Percentiles rank a stretch among this genome's conserved stretches.
These are phyloP conservation scores for Disparrhopalites patrizii DNA, from an alignment of 2,888 invertebrate genomes.

Conservation along the genomic window DNA sequence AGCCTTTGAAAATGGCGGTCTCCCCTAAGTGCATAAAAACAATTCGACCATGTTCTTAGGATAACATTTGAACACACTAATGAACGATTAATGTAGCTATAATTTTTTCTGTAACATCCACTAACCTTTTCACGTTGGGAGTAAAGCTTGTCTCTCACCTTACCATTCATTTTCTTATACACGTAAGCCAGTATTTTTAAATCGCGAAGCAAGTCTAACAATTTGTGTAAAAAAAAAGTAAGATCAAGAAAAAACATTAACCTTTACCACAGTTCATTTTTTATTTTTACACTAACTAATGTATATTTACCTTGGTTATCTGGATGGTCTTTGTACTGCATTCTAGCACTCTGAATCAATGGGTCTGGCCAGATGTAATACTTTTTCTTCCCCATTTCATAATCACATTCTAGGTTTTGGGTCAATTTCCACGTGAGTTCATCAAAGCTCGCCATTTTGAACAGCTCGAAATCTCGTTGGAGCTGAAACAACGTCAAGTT, in stretches of 20 bases:
- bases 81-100: too few relatives aligned
- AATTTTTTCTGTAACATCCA: too few relatives aligned
- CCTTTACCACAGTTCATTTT: too few relatives aligned
- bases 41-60: too few relatives aligned
- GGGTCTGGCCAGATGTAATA: background rate
- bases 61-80: too few relatives aligned
- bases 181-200: background rate
- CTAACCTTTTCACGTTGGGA: background rate
- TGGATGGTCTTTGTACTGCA: background rate
- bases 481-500: background rate
- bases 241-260: too few relatives aligned
- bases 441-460: constrained; percentile 5
- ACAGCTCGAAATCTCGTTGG: constrained; percentile 1
- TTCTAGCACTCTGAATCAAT: background rate
- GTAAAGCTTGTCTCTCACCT: background rate
- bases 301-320: background rate
- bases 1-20: background rate
- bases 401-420: background rate
- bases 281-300: too few relatives aligned
- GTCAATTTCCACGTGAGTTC: background rate
- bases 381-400: background rate
- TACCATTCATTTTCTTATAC: background rate
- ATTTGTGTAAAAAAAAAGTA: too few relatives aligned
- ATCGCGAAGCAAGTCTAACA: background rate
- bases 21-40: background rate